Evolutionary conservation across 2,888 invertebrate genomes (phyloP).

Genomic region (Drosophila engyochracea): DNA sequence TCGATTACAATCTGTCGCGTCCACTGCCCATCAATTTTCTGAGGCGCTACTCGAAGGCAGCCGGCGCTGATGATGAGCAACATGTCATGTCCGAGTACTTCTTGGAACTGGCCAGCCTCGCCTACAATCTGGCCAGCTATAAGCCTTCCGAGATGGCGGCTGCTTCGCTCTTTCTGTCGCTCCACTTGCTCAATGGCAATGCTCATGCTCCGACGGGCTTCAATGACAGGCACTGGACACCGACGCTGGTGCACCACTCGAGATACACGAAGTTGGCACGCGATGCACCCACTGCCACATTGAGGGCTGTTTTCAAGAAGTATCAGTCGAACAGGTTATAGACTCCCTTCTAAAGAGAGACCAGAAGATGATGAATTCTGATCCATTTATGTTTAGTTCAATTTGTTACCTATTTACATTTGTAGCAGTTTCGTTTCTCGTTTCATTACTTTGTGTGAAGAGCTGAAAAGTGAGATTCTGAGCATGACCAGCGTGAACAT

Average conservation of each 20-base stretch:
- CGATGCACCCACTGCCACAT: slow-evolving; percentile 90
- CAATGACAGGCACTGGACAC: slow-evolving; percentile 88
- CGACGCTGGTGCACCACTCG: slow-evolving; percentile 91
- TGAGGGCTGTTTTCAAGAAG: slow-evolving; percentile 90
- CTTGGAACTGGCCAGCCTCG: slow-evolving; percentile 92
- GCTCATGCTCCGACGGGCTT: slow-evolving; percentile 69
- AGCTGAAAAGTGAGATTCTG: background rate
- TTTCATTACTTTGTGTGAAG: slow-evolving; percentile 9
- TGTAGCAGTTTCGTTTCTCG: slow-evolving; percentile 51
- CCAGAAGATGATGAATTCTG: no score
- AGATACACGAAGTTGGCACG: slow-evolving; percentile 89
- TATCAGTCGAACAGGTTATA: slow-evolving; percentile 86
- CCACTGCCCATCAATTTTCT: slow-evolving; percentile 96
- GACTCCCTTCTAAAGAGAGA: no score
- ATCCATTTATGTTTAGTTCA: slow-evolving; percentile 84
- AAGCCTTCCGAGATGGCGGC: slow-evolving; percentile 92
- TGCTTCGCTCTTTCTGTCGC: slow-evolving; percentile 85
- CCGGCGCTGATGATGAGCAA: slow-evolving; percentile 87
- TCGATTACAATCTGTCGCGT: slow-evolving; percentile 93
- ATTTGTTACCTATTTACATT: slow-evolving; percentile 73
- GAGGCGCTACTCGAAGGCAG: slow-evolving; percentile 90
- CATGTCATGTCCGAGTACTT: slow-evolving; percentile 96
- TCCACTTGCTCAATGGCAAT: slow-evolving; percentile 81
- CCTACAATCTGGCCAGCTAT: slow-evolving; percentile 92
- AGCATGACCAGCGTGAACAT: background rate